Evolutionary conservation across 2,113 vertebrate species (phyloP).

Genomic region (Ophthalmotilapia sp.): DNA sequence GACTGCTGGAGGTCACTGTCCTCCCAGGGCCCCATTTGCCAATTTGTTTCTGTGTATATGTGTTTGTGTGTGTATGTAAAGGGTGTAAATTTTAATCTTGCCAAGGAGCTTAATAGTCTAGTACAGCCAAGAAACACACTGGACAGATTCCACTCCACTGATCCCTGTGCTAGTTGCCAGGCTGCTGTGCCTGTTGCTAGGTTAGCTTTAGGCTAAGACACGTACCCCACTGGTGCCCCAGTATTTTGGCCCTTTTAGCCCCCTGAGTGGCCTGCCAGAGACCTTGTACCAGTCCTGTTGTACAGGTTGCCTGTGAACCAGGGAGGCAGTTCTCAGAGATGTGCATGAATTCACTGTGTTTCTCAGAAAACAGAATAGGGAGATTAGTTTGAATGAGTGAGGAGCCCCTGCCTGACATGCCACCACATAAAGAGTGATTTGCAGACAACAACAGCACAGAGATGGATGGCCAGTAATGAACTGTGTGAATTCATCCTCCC

Average conservation of each 20-base stretch:
- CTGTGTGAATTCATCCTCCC: constrained; percentile 37
- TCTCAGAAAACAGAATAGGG: constrained; percentile 14
- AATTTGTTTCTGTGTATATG: constrained; percentile 31
- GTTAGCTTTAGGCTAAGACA: constrained; percentile 30
- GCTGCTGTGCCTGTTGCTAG: constrained; percentile 52
- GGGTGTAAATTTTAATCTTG: constrained; percentile 55
- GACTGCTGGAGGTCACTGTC: constrained; percentile 59
- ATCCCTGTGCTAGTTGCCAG: constrained; percentile 49
- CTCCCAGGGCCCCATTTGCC: constrained; percentile 48
- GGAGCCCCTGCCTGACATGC: constrained; percentile 31
- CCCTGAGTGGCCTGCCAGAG: constrained; percentile 8
- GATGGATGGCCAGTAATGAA: constrained; percentile 44
- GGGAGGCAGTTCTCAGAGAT: constrained; percentile 16
- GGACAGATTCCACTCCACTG: constrained; percentile 40
- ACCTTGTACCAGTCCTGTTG: constrained; percentile 1
- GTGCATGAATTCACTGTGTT: background rate
- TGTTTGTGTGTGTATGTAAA: constrained; percentile 27
- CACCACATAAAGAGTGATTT: constrained; percentile 28
- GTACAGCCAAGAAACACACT: constrained; percentile 27
- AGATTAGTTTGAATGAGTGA: constrained; percentile 39
- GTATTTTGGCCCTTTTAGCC: constrained; percentile 20
- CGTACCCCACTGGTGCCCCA: constrained; percentile 29
- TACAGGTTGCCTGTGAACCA: constrained; percentile 36
- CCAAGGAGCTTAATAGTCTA: constrained; percentile 40
- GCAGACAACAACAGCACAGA: constrained; percentile 22